Percentiles rank a stretch among this genome's conserved stretches.
phyloP scores from a whole-genome alignment of 2,797 vertebrate species.

The Anguilla megastoma region DNA sequence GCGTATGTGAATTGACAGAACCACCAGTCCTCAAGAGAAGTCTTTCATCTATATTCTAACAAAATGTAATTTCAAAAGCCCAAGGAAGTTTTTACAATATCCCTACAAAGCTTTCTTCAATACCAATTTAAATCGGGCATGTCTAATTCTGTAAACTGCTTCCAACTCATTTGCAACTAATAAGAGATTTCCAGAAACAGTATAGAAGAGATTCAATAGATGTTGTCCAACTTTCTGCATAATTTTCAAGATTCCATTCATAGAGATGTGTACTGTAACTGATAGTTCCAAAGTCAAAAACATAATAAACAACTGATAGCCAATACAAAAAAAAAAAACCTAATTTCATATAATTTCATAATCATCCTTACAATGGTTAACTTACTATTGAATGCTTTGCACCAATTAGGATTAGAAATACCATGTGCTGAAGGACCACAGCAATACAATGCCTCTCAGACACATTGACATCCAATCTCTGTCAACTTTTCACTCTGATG shows the following conservation, averaged over 20 bases:
- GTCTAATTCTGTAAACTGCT: not conserved
- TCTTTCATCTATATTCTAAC: not conserved
- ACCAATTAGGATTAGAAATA: not conserved
- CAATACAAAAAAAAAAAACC: not conserved
- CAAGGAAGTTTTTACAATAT: not conserved
- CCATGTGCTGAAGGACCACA: not conserved
- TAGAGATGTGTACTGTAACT: not conserved
- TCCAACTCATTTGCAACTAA: not conserved
- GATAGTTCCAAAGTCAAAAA: not conserved
- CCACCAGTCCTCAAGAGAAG: not conserved
- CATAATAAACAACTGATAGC: not conserved
- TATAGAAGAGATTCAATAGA: not conserved
- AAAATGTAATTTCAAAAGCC: not conserved
- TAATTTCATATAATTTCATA: not conserved
- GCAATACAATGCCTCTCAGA: not conserved
- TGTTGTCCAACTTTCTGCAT: not conserved
- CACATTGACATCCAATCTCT: not conserved
- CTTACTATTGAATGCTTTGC: not conserved
- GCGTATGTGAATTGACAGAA: not conserved
- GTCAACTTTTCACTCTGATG: not conserved
- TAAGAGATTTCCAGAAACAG: not conserved
- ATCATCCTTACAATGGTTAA: not conserved
- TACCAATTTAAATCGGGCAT: not conserved
- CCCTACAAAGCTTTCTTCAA: not conserved
- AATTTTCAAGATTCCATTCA: not conserved